Percentiles rank a stretch among this genome's conserved stretches.
Conservation (phyloP, 2,113 vertebrate genomes). For the Thalassoma bifasciatum region DNA sequence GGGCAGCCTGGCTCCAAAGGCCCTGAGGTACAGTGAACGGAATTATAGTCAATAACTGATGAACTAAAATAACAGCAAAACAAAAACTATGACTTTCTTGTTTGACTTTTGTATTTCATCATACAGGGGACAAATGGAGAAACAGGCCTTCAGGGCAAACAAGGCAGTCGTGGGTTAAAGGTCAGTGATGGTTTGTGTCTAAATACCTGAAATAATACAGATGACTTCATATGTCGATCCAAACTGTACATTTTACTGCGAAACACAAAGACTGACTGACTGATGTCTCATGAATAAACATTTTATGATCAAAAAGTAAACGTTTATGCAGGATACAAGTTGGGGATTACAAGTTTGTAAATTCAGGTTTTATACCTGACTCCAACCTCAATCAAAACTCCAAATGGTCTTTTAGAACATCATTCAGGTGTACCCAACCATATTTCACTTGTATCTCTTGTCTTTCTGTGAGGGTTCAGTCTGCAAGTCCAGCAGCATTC, state of each 20-base stretch:
- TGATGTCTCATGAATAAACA: background rate
- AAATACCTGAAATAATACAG: conserved; percentile 18
- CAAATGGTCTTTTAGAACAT: no score
- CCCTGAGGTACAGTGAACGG: conserved; percentile 73
- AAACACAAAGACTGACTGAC: conserved; percentile 30
- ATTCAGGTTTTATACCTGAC: no score
- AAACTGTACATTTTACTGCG: conserved; percentile 10
- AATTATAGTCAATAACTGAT: background rate
- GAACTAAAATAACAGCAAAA: background rate
- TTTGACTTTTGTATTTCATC: conserved; percentile 50
- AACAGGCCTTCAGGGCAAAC: conserved; percentile 80
- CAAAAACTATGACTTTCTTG: background rate
- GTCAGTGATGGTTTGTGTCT: conserved; percentile 72
- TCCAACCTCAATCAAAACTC: no score
- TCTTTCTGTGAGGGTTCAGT: no score
- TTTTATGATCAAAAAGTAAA: background rate
- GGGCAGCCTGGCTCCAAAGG: conserved; percentile 81
- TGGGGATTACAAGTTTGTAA: no score
- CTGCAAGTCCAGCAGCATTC: no score
- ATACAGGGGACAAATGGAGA: conserved; percentile 87
- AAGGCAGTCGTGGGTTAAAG: conserved; percentile 86
- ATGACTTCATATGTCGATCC: conserved; percentile 51
- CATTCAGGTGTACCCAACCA: no score
- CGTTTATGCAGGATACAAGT: background rate
- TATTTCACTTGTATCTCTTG: no score